phyloP scores from a whole-genome alignment of 2,113 vertebrate genomes.

The Tetrax tetrax region DNA sequence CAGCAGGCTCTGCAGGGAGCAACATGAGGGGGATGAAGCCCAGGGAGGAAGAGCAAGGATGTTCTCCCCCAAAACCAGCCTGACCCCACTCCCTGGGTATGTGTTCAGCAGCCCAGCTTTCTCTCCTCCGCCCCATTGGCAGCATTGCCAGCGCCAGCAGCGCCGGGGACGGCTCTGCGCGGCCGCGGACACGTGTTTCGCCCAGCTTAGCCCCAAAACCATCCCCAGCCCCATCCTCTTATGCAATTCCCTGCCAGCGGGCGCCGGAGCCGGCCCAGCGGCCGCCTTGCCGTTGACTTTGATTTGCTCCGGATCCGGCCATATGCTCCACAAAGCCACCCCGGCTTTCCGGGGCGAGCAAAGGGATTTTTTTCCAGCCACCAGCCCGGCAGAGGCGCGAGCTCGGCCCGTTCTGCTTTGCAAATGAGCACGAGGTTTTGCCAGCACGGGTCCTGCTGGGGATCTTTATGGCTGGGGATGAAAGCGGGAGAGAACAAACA shows the following conservation, averaged over 20 bases:
- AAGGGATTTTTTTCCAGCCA: background rate
- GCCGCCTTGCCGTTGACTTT: constrained; percentile 1
- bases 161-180: background rate
- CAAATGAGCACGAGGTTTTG: constrained; percentile 4
- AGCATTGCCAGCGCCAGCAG: background rate
- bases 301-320: background rate
- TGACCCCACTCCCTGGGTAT: background rate
- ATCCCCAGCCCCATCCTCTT: constrained; percentile 22
- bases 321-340: constrained; percentile 26
- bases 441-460: constrained; percentile 26
- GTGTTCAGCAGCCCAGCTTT: background rate
- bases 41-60: background rate
- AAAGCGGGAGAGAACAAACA: constrained; percentile 52
- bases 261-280: background rate
- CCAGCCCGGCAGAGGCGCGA: background rate
- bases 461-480: constrained; percentile 32
- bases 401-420: background rate
- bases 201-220: constrained; percentile 41
- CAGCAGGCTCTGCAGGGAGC: background rate
- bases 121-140: background rate
- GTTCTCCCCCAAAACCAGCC: background rate
- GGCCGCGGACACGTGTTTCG: background rate
- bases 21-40: background rate
- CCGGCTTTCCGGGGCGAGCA: rapidly evolving
- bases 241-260: constrained; percentile 42